Base-by-base conservation (phyloP, 1,140 invertebrate species). In the Diorhabda carinulata region DNA sequence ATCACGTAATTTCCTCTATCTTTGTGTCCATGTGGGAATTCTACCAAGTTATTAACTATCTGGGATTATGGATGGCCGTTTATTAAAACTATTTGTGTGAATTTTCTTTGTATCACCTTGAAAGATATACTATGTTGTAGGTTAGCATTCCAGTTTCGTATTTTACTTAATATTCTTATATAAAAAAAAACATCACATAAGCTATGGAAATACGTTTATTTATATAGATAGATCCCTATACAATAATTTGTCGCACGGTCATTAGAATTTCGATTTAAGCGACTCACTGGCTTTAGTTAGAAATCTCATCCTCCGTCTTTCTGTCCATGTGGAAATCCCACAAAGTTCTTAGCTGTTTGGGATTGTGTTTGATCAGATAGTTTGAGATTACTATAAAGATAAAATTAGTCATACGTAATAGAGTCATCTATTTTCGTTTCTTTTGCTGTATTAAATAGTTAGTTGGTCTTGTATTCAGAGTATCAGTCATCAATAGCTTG, bases 331-430 rank as follows among this genome's bases (percentile, higher is more conserved):
- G 47, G 47, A 52, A 52, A 52, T 52, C 47, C 47, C 6, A n/a
- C 47, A 6, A n/a, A 52, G 47, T 52, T 52, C 47, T 52, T 52
- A 52, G 47, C 47, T 8, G 47, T 52, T 52, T 52, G 47, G 47
- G 47, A 52, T 2, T 52, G 6, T 52, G 47, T 52, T 52, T n/a
- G 47, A 52, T 52, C 47, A 8, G 47, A 52, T 52, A 52, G 47
- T n/a, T 8, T 52, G 6, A 52, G 47, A 52, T 52, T 6, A 52
- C 47, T 52, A 52, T 52, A 6, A n/a, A 52, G 47, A 52, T 52
- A n/a, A n/a, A 52, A 52, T 52, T n/a, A 52, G 47, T n/a, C 47
- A 52, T 52, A 52, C n/a, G n/a, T 52, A n/a, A n/a, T 52, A 52
- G 47, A 52, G 4, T n/a, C 47, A 52, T 52, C n/a, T 52, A n/a